Evolutionary conservation across 2,797 vertebrate species (phyloP), one percentile per base, ranked within the genome.

Genomic region (Cheirogaleus major): DNA sequence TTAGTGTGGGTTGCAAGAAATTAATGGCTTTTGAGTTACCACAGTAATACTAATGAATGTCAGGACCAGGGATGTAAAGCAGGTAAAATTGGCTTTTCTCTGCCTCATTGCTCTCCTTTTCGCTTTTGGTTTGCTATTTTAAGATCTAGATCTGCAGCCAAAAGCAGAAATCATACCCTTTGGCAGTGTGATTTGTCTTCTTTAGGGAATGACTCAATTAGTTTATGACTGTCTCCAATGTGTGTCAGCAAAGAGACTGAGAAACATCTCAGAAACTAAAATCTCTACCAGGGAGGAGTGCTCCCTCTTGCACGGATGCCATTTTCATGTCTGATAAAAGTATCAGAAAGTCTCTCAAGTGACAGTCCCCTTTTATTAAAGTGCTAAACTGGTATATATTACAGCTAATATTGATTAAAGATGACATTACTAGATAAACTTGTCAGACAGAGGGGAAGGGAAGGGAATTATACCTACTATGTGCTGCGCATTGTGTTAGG

Each of bases 1-100:
- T 99, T 99, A 99, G 99, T 99, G 99, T 99, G 98, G 97, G 96
- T 98, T 98, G 98, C 97, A 98, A 98, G 97, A 99, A 98, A 98
- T 98, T 98, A 99, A 98, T 98, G 98, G 98, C 98, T 98, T 98
- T 98, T 98, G 98, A 98, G 97, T 98, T 98, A 97, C 90, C 20
- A 2, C 97, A 98, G 98, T 98, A 98, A 98, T 98, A 98, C 98
- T 98, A 98, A 98, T 99, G 97, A 99, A 97, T 98, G 96, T 97
- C 95, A 98, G 95, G 97, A 96, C 95, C 95, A 95, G 98, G 97
- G 98, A 98, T 97, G 88, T 93, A 97, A 12, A 1, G 95, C 88
- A 97, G 96, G 97, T 87, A 91, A 98, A 98, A 98, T 92, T 95
- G 93, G 82, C 96, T 97, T 98, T 96, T 98, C 91, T 96, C 95